phyloP scores from a whole-genome alignment of 2,888 invertebrate genomes.

The Eristalinus sepulchralis region DNA sequence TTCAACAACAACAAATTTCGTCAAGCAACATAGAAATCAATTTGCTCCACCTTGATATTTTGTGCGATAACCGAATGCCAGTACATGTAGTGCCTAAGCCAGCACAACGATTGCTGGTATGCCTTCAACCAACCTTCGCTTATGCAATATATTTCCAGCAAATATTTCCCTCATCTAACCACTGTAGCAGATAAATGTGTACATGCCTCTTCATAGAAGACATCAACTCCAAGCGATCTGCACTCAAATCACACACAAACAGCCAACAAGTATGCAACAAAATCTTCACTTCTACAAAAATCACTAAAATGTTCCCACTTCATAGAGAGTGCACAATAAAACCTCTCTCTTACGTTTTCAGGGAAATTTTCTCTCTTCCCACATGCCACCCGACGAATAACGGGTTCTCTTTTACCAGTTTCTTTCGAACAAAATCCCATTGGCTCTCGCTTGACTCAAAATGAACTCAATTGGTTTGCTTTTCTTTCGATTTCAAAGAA shows the following conservation, averaged over 20 bases:
- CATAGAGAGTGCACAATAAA: not conserved
- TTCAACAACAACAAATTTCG: not conserved
- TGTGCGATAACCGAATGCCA: not conserved
- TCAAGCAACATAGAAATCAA: not conserved
- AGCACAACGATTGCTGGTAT: not conserved
- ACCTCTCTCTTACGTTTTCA: not conserved
- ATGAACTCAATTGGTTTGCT: not conserved
- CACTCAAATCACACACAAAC: too few relatives aligned
- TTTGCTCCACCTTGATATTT: not conserved
- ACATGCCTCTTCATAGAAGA: not conserved
- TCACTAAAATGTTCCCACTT: not conserved
- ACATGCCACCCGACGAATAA: not conserved
- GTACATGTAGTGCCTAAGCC: too few relatives aligned
- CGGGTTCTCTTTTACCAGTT: not conserved
- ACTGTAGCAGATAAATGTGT: too few relatives aligned
- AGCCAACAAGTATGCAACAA: slow-evolving; percentile 41
- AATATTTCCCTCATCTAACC: too few relatives aligned
- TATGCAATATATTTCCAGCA: not conserved
- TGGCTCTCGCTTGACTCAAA: not conserved
- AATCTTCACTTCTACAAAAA: not conserved
- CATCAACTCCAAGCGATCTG: not conserved
- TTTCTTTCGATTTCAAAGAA: not conserved
- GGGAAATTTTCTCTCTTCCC: not conserved
- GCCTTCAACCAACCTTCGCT: not conserved
- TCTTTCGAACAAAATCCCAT: not conserved